These are phyloP conservation scores for Solenodon paradoxus DNA, from an alignment of 2,113 vertebrate genomes.

Conservation along the genomic window DNA sequence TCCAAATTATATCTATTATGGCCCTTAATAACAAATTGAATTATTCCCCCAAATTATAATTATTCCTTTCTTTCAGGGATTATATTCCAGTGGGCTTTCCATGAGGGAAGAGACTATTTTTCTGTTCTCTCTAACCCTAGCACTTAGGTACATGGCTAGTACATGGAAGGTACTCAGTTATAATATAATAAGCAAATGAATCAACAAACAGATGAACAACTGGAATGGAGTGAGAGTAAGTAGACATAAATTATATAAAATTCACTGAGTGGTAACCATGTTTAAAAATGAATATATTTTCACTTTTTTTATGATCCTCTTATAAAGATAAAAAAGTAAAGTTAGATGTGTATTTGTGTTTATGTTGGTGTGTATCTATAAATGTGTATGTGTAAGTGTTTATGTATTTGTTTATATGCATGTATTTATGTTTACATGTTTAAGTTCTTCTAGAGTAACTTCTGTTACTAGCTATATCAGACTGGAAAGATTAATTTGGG, in stretches of 20 bases:
- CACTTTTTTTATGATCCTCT: too few species aligned
- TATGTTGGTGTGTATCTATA: not conserved
- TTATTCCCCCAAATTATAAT: not conserved
- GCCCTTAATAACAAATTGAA: not conserved
- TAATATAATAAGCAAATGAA: not conserved
- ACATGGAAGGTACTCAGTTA: not conserved
- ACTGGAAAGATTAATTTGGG: not conserved
- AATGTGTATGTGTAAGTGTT: fast-evolving
- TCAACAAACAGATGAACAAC: not conserved
- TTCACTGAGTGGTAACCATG: not conserved
- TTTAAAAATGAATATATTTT: too few species aligned
- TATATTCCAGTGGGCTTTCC: not conserved
- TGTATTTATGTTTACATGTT: too few species aligned
- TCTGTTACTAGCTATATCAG: not conserved
- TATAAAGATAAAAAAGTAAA: too few species aligned
- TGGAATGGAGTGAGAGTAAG: not conserved
- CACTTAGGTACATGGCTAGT: not conserved
- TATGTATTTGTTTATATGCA: not conserved
- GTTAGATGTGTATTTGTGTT: not conserved
- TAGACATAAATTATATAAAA: not conserved
- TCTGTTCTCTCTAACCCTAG: not conserved
- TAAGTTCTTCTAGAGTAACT: not conserved
- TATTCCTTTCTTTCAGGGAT: not conserved
- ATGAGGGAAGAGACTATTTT: not conserved
- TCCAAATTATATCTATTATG: not conserved